These are phyloP conservation scores for Aporrectodea caliginosa DNA, from an alignment of 1,140 invertebrate species.

Conservation along the genomic window DNA sequence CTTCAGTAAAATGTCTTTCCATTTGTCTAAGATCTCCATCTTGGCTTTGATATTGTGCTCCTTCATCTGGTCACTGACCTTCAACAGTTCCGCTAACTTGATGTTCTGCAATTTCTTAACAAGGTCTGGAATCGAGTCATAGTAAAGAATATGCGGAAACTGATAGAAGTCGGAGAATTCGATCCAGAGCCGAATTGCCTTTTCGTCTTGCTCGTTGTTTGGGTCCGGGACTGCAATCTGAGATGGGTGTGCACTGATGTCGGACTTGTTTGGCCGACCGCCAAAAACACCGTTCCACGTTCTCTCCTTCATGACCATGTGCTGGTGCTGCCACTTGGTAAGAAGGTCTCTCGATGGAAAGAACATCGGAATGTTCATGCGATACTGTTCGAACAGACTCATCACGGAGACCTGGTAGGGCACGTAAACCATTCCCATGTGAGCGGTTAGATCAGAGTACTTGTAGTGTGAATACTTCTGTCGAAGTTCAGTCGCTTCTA, in stretches of 20 bases:
- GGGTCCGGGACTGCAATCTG: conserved; percentile 30
- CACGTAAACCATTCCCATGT: conserved; percentile 31
- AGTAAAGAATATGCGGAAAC: background rate
- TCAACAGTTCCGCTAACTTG: background rate
- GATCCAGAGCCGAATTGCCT: conserved; percentile 18
- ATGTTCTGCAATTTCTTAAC: background rate
- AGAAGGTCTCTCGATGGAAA: conserved; percentile 30
- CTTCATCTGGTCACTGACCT: background rate
- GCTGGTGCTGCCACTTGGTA: conserved; percentile 16
- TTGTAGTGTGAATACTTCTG: background rate
- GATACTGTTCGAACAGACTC: conserved; percentile 29
- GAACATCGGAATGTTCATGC: conserved; percentile 33
- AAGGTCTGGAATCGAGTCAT: conserved; percentile 8
- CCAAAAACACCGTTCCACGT: conserved; percentile 9
- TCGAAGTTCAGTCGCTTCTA: background rate
- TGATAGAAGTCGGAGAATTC: conserved; percentile 22
- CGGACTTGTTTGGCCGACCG: background rate
- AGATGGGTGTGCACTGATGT: conserved; percentile 16
- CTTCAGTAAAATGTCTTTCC: background rate
- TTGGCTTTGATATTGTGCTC: background rate
- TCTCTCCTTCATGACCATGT: conserved; percentile 26
- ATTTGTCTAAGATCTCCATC: background rate
- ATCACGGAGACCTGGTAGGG: conserved; percentile 33
- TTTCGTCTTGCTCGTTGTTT: conserved; percentile 22
- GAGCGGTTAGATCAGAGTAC: conserved; percentile 25